phyloP scores from a whole-genome alignment of 1,140 invertebrate genomes.

The Manduca sexta region DNA sequence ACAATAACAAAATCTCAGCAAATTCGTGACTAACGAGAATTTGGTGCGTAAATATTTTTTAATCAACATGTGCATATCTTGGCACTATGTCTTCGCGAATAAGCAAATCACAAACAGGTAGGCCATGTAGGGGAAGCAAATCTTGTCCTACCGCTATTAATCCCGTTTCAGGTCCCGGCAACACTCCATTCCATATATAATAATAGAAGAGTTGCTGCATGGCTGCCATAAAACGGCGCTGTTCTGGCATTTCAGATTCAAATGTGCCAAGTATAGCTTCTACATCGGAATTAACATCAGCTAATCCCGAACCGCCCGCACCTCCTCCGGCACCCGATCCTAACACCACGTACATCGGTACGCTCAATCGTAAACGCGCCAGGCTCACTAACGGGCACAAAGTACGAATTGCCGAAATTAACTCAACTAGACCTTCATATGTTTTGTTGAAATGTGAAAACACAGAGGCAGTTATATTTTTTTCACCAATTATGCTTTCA shows the following conservation, averaged over 20 bases:
- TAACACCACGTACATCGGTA: constrained; percentile 83
- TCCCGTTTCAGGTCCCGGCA: constrained; percentile 72
- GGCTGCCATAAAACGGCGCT: constrained; percentile 81
- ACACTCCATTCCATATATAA: constrained; percentile 82
- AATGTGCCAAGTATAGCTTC: constrained; percentile 86
- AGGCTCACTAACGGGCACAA: constrained; percentile 83
- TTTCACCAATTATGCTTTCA: constrained; percentile 77
- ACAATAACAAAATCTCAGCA: too few species aligned
- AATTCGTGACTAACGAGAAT: too few species aligned
- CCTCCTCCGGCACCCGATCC: constrained; percentile 41
- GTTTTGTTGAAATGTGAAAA: constrained; percentile 79
- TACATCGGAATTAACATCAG: constrained; percentile 63
- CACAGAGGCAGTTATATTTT: constrained; percentile 75
- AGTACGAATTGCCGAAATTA: constrained; percentile 86
- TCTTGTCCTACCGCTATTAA: constrained; percentile 82
- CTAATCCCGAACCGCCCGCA: constrained; percentile 25
- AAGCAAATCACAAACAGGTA: constrained; percentile 84
- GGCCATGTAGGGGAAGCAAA: constrained; percentile 74
- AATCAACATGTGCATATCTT: constrained; percentile 75
- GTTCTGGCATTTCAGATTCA: constrained; percentile 79
- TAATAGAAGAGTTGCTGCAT: constrained; percentile 89
- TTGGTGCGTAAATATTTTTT: constrained; percentile 11
- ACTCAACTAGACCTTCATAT: constrained; percentile 77
- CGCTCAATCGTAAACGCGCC: constrained; percentile 73
- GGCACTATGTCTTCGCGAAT: constrained; percentile 83